phyloP scores from a whole-genome alignment of 2,888 invertebrate species.

The Pseudanteris insignis region DNA sequence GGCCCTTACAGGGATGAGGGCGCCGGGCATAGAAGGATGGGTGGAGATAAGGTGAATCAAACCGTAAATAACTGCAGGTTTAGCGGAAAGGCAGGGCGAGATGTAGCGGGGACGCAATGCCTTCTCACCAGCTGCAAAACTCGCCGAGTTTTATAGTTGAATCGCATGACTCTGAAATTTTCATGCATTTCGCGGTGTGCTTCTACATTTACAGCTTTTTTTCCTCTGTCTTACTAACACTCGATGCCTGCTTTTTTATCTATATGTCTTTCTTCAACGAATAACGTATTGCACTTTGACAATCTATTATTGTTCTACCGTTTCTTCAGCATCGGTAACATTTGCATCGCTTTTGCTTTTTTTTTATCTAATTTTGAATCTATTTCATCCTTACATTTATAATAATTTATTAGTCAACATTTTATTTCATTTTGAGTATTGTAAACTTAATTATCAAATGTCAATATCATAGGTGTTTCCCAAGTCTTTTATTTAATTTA shows the following conservation, averaged over 20 bases:
- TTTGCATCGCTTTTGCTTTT: too few relatives aligned
- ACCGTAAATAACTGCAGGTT: constrained; percentile 66
- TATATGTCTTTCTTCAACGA: too few relatives aligned
- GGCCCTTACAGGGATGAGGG: constrained; percentile 47
- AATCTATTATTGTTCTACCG: constrained; percentile 63
- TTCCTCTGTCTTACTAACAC: constrained; percentile 45
- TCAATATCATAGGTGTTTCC: too few relatives aligned
- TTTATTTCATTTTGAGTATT: too few relatives aligned
- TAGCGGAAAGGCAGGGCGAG: constrained; percentile 59
- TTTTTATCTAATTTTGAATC: not conserved
- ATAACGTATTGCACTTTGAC: constrained; percentile 46
- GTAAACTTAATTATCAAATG: too few relatives aligned
- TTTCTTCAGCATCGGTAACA: constrained; percentile 46
- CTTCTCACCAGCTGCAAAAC: constrained; percentile 65
- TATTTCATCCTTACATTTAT: too few relatives aligned
- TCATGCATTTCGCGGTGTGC: constrained; percentile 59
- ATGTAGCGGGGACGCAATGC: constrained; percentile 50
- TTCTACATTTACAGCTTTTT: constrained; percentile 38
- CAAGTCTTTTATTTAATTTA: too few relatives aligned
- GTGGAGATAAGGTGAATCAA: constrained; percentile 66
- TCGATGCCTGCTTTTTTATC: constrained; percentile 33
- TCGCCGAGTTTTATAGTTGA: constrained; percentile 65
- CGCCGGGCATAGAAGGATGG: constrained; percentile 49
- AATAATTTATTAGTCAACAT: too few relatives aligned
- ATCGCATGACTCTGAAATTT: constrained; percentile 65